Percentiles rank a stretch among this genome's conserved stretches.
These are phyloP conservation scores for Aphodius granarius DNA, from an alignment of 2,888 invertebrate species.

Conservation along the genomic window DNA sequence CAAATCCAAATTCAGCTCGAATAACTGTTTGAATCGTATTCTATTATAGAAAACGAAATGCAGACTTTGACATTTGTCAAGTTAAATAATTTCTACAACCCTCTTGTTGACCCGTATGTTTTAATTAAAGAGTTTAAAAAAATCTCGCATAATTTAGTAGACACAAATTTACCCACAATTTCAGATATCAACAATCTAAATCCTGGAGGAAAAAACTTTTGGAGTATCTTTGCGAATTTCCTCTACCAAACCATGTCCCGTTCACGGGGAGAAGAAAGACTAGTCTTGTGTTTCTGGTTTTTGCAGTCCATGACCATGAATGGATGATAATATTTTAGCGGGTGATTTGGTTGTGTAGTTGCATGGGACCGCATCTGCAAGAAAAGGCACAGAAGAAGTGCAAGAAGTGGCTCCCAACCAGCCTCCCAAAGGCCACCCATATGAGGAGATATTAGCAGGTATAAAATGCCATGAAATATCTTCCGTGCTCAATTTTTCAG, in stretches of 20 bases:
- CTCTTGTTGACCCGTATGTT: not conserved
- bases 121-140: not conserved
- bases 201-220: too few relatives aligned
- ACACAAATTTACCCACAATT: not conserved
- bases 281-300: too few relatives aligned
- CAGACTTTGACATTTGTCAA: not conserved
- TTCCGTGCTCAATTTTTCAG: too few relatives aligned
- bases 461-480: conserved; percentile 41
- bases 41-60: not conserved
- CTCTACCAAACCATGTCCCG: too few relatives aligned
- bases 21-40: not conserved
- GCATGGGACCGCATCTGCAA: too few relatives aligned
- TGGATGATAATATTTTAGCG: too few relatives aligned
- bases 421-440: conserved; percentile 48
- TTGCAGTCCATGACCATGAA: too few relatives aligned
- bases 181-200: not conserved
- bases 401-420: conserved; percentile 42
- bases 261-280: too few relatives aligned
- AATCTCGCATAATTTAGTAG: not conserved
- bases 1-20: not conserved
- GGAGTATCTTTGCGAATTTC: too few relatives aligned
- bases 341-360: too few relatives aligned
- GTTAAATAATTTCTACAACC: not conserved
- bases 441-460: conserved; percentile 39
- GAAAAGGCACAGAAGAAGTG: too few relatives aligned